phyloP scores from a whole-genome alignment of 2,797 vertebrate genomes.

The Dendrocincla tyrannina region DNA sequence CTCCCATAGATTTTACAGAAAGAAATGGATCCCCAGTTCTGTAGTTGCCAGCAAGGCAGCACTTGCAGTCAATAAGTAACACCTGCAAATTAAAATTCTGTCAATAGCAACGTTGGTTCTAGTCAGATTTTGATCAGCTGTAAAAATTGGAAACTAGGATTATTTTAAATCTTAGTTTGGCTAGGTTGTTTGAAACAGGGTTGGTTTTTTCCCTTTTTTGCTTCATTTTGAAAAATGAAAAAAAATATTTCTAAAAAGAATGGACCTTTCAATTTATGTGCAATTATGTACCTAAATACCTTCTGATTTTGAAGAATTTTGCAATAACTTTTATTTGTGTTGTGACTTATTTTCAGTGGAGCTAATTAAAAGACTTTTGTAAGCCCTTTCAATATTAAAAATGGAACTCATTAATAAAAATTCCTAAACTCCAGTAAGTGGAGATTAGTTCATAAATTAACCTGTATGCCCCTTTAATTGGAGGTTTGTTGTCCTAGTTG shows the following conservation, averaged over 20 bases:
- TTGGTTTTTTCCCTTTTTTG: background rate
- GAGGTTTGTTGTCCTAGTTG: background rate
- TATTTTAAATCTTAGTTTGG: background rate
- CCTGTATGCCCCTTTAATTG: background rate
- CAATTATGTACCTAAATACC: background rate
- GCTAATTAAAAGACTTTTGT: background rate
- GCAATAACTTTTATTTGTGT: background rate
- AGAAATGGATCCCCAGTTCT: background rate
- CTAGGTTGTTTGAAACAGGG: rapidly evolving
- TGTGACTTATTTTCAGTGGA: background rate
- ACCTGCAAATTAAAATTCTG: background rate
- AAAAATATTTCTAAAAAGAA: background rate
- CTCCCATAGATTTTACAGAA: background rate
- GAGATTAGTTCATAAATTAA: background rate
- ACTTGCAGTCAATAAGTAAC: background rate
- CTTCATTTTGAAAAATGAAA: background rate
- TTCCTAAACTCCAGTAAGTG: background rate
- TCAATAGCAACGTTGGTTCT: background rate
- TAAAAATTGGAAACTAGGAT: background rate
- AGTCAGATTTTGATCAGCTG: background rate
- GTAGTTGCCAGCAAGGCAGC: background rate
- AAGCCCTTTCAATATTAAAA: background rate
- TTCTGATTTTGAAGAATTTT: background rate
- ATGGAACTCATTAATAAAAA: background rate
- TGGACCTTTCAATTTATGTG: background rate